These are phyloP conservation scores for Deilephila porcellus DNA, from an alignment of 2,888 invertebrate species.

Conservation along the genomic window DNA sequence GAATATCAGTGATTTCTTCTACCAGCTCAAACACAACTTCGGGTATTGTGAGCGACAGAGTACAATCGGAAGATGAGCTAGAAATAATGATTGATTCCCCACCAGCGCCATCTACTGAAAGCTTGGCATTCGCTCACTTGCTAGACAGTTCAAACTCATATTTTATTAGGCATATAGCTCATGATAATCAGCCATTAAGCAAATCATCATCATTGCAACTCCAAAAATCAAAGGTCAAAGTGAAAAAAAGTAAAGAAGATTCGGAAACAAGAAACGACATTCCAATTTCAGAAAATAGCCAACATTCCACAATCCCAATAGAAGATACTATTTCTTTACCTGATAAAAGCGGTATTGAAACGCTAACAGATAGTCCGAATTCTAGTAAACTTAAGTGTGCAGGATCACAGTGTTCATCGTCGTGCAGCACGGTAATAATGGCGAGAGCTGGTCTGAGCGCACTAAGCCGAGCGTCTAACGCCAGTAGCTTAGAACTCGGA, in stretches of 20 bases:
- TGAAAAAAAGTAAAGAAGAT: constrained; percentile 67
- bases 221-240: constrained; percentile 64
- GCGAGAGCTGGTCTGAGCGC: constrained; percentile 80
- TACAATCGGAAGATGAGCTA: constrained; percentile 97
- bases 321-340: constrained; percentile 70
- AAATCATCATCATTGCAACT: constrained; percentile 74
- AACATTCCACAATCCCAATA: constrained; percentile 55
- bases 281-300: constrained; percentile 52
- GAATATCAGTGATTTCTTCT: constrained; percentile 95
- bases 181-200: constrained; percentile 62
- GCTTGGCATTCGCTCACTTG: constrained; percentile 91
- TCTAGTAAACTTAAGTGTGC: constrained; percentile 87
- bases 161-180: constrained; percentile 64
- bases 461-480: constrained; percentile 88
- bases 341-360: constrained; percentile 77
- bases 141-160: constrained; percentile 86
- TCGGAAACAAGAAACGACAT: constrained; percentile 59
- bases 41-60: constrained; percentile 97
- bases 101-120: constrained; percentile 94
- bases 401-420: constrained; percentile 93
- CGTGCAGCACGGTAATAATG: constrained; percentile 94
- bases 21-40: constrained; percentile 99
- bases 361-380: constrained; percentile 82
- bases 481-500: constrained; percentile 92
- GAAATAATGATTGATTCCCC: constrained; percentile 94